A percentile compares a stretch with the other conserved stretches of the same genome.
These are phyloP conservation scores for Galendromus occidentalis DNA, from an alignment of 1,140 invertebrate species.

Conservation along the genomic window DNA sequence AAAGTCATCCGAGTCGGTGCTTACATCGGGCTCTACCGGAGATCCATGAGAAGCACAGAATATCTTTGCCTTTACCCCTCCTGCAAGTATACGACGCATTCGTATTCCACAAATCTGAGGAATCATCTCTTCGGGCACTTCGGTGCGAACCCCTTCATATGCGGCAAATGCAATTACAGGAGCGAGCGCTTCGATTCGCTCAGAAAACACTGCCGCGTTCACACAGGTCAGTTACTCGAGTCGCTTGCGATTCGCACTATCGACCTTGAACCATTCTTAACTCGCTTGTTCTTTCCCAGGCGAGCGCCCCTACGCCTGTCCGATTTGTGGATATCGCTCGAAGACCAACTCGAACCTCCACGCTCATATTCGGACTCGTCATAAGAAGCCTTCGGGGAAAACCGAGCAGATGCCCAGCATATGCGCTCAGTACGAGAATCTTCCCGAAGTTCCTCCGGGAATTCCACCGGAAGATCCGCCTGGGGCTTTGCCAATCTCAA, in stretches of 20 bases:
- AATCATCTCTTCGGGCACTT: not conserved
- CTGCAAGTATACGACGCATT: not conserved
- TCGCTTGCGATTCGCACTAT: too few relatives aligned
- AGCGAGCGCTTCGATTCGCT: conserved; percentile 2
- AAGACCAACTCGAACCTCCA: conserved; percentile 8
- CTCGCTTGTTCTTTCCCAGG: not conserved
- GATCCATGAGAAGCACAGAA: not conserved
- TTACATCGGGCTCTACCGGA: too few relatives aligned
- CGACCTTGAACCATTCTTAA: too few relatives aligned
- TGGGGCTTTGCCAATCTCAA: too few relatives aligned
- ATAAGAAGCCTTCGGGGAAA: not conserved
- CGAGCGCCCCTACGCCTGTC: not conserved
- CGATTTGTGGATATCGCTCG: not conserved
- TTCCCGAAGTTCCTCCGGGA: too few relatives aligned
- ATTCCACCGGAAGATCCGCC: too few relatives aligned
- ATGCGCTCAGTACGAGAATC: conserved; percentile 5
- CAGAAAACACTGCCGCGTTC: not conserved
- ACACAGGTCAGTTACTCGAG: conserved; percentile 8
- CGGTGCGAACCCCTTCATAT: not conserved
- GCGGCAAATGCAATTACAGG: not conserved
- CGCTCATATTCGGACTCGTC: not conserved
- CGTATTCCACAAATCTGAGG: not conserved
- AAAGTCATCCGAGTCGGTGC: too few relatives aligned
- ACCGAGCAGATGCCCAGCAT: conserved; percentile 2
- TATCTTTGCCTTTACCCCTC: not conserved